Evolutionary conservation across 1,140 invertebrate species (phyloP), one percentile per base, ranked within the genome.

Genomic region (Chymomyza costata): DNA sequence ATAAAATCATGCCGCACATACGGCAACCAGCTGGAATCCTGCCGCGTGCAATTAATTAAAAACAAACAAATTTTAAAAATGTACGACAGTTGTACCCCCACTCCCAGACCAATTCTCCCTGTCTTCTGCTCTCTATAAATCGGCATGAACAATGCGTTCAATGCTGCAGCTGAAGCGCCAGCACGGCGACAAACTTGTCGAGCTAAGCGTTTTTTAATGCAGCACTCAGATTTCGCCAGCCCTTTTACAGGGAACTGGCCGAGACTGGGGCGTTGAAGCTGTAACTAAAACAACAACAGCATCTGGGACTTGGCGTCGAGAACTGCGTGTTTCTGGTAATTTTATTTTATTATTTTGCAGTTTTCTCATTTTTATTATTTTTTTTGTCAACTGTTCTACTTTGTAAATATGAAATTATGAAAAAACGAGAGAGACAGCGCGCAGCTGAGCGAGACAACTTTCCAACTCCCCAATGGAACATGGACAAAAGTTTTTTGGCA

Each of bases 41-140:
- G 66, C 70, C 68, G 71, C 82, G 82, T 84, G 82, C 82, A 83
- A 84, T 84, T 83, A 84, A 84, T 84, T 84, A 84, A 84, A 84
- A 83, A 78, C 82, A 84, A 84, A 84, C 82, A 84, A 82, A 84
- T 78, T 83, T 83, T 68, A 67, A 39, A 74, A 83, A 60, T 83
- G 69, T 73, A 80, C 63, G 69, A 82, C 63, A 71, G 54, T 47
- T 28, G 11, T 17, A 43, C 5, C 25, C 5, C 5, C 25, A 10
- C 5, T 28, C 5, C 5, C 25, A 14, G 13, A n/a, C 3, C 35
- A 14, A 13, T n/a, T n/a, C n/a, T n/a, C n/a, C n/a, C n/a, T n/a
- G n/a, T n/a, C n/a, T n/a, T n/a, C n/a, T n/a, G 17, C 25, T 16
- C 38, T 41, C 28, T n/a, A 52, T 57, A 66, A 67, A 80, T 74